phyloP scores from a whole-genome alignment of 2,888 invertebrate genomes.

The Euzophera pinguis region DNA sequence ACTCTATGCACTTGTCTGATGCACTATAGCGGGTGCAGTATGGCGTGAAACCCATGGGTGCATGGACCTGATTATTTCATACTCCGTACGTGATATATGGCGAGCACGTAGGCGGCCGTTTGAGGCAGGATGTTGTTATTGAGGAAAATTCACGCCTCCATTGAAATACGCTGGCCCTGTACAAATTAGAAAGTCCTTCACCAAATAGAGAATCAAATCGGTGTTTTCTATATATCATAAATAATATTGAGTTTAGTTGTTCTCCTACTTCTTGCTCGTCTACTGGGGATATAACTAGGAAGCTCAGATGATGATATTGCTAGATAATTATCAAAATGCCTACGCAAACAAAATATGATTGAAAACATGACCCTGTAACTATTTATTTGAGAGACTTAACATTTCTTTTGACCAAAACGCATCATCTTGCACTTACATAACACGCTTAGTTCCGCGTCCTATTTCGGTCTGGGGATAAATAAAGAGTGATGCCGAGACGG shows the following conservation, averaged over 20 bases:
- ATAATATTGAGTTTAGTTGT: no score
- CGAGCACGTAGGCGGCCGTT: conserved; percentile 22
- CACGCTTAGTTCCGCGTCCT: conserved; percentile 35
- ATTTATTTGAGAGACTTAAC: background rate
- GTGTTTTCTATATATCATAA: no score
- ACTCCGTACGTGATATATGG: conserved; percentile 22
- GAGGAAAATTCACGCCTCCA: conserved; percentile 14
- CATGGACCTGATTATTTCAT: conserved; percentile 33
- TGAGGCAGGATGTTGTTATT: conserved; percentile 15
- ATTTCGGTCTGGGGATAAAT: conserved; percentile 33
- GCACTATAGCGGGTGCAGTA: conserved; percentile 26
- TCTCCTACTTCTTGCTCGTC: no score
- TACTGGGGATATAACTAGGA: no score
- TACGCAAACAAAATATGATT: no score
- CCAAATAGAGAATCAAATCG: background rate
- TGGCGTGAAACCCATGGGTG: conserved; percentile 38
- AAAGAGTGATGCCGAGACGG: conserved; percentile 29
- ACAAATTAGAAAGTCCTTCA: background rate
- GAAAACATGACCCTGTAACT: no score
- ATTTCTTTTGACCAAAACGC: background rate
- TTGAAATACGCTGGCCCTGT: background rate
- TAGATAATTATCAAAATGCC: no score
- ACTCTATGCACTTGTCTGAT: conserved; percentile 3
- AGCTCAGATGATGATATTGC: no score
- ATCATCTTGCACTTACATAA: conserved; percentile 8